Evolutionary conservation across 2,797 vertebrate species (phyloP).

Genomic region (Clarias fuscus): DNA sequence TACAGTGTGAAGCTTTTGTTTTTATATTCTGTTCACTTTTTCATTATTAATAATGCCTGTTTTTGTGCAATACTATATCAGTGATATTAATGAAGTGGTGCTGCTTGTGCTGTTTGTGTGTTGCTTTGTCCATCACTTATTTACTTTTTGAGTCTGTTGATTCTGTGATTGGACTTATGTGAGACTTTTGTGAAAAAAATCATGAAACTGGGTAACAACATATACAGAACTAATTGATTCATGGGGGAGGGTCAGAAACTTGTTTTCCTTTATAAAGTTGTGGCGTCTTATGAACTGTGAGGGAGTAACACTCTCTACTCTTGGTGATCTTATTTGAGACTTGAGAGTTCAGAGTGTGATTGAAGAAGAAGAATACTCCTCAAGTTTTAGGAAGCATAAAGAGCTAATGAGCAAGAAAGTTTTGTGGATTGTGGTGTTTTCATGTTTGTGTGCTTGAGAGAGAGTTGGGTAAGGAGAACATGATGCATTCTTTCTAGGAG

Average conservation of each 20-base stretch:
- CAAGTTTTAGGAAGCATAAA: neutral
- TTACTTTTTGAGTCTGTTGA: neutral
- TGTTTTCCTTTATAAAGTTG: neutral
- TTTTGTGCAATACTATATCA: neutral
- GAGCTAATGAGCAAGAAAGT: neutral
- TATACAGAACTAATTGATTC: neutral
- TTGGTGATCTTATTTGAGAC: neutral
- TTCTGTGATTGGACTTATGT: neutral
- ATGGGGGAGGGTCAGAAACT: neutral
- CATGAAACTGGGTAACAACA: neutral
- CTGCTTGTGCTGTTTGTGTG: neutral
- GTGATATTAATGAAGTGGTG: neutral
- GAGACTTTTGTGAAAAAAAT: neutral
- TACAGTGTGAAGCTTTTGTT: constrained; percentile 64
- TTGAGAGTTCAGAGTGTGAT: neutral
- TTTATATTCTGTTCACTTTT: neutral
- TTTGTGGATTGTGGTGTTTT: too few species aligned
- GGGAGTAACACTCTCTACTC: neutral
- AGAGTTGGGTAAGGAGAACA: neutral
- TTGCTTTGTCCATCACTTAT: neutral
- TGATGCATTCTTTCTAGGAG: neutral
- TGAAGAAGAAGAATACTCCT: neutral
- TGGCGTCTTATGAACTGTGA: neutral
- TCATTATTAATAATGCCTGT: neutral
- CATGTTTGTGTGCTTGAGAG: neutral